A percentile compares a stretch with the other conserved stretches of the same genome.
Conservation (phyloP, 2,797 vertebrate species). For the Numenius phaeopus region DNA sequence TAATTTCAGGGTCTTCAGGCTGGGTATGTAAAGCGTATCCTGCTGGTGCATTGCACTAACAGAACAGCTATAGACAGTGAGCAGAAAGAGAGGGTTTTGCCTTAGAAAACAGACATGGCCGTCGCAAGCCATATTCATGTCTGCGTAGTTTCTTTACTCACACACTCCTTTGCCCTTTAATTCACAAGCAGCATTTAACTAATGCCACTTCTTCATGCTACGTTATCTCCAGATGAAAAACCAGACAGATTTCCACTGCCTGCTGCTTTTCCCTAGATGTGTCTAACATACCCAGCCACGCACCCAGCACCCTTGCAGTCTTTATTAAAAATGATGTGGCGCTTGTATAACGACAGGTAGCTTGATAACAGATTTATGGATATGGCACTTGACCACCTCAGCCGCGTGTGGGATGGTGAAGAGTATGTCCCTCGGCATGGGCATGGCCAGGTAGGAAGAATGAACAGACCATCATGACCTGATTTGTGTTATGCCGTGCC, state of each 20-base stretch:
- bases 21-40: accelerated
- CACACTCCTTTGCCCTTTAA: background rate
- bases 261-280: background rate
- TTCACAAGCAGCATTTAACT: background rate
- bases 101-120: background rate
- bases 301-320: background rate
- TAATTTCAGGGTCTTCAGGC: background rate
- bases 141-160: background rate
- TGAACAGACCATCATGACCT: background rate
- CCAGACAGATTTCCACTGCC: background rate
- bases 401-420: background rate
- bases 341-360: background rate
- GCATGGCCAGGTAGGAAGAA: background rate
- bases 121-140: accelerated
- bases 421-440: background rate
- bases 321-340: background rate
- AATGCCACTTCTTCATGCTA: background rate
- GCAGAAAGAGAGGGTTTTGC: background rate
- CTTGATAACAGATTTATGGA: background rate
- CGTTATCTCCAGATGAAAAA: background rate
- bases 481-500: background rate
- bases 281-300: background rate
- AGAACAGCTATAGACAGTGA: background rate
- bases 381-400: background rate
- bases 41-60: background rate